Percentiles rank a stretch among this genome's conserved stretches.
These are phyloP conservation scores for Agrypnus murinus DNA, from an alignment of 2,888 invertebrate genomes.

Conservation along the genomic window DNA sequence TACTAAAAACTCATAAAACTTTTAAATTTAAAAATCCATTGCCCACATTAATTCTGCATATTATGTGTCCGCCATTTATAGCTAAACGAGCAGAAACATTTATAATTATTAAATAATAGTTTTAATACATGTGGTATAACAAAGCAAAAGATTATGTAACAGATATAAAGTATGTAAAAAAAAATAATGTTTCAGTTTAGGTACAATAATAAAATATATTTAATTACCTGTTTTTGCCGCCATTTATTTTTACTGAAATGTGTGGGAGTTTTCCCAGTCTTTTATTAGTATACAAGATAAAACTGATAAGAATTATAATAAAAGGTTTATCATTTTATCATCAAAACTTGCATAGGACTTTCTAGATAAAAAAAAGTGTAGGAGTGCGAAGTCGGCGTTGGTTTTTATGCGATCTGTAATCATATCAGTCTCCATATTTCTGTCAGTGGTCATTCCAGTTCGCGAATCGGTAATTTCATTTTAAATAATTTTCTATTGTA, in stretches of 20 bases:
- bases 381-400: slow-evolving; percentile 39
- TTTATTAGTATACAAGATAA: slow-evolving; percentile 4
- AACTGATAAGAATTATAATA: not conserved
- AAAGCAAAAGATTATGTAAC: slow-evolving; percentile 6
- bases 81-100: no score
- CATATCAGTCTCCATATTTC: slow-evolving; percentile 56
- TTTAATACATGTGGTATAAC: not conserved
- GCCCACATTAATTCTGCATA: no score
- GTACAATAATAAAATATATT: no score
- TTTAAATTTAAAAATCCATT: no score
- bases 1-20: no score
- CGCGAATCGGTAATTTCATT: slow-evolving; percentile 49
- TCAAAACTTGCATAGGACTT: not conserved
- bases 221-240: slow-evolving; percentile 43
- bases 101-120: no score
- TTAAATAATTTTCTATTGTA: slow-evolving; percentile 37
- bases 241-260: slow-evolving; percentile 25
- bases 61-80: no score
- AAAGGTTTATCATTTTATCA: slow-evolving; percentile 5
- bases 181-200: not conserved
- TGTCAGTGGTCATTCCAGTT: slow-evolving; percentile 60
- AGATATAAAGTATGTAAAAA: slow-evolving; percentile 5
- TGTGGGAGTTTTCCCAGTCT: slow-evolving; percentile 26
- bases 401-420: slow-evolving; percentile 31
- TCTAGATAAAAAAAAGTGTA: slow-evolving; percentile 13